Percentiles rank a stretch among this genome's conserved stretches.
Evolutionary conservation across 1,140 invertebrate genomes (phyloP).

Genomic region (Drosophila mayri): DNA sequence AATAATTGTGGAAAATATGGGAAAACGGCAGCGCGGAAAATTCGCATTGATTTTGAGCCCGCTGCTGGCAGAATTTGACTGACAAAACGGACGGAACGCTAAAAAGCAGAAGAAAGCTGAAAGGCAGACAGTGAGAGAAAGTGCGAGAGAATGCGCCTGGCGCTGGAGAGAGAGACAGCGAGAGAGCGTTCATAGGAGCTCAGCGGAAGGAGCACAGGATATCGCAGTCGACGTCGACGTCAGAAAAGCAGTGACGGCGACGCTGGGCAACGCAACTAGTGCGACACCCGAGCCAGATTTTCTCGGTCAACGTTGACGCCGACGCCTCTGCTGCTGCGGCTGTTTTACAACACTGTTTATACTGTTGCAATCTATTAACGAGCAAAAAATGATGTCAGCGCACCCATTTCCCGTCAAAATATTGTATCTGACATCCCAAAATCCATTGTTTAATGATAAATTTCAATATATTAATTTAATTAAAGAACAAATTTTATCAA

Average conservation of each 20-base stretch:
- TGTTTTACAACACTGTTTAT: conserved; percentile 21
- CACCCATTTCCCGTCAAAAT: conserved; percentile 5
- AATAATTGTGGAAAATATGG: conserved; percentile 20
- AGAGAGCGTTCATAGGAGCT: conserved; percentile 16
- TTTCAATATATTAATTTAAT: no score
- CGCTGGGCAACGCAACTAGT: conserved; percentile 37
- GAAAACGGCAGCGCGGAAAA: conserved; percentile 39
- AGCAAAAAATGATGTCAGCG: conserved; percentile 24
- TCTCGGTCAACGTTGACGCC: conserved; percentile 13
- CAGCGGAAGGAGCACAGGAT: conserved; percentile 24
- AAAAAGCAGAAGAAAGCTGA: conserved; percentile 19
- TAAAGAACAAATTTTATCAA: no score
- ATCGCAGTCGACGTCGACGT: conserved; percentile 7
- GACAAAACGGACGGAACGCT: conserved; percentile 14
- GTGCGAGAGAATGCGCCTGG: neutral
- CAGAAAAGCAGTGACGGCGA: conserved; percentile 6
- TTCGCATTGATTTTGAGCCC: conserved; percentile 41
- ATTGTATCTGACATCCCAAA: neutral
- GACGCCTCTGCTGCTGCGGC: neutral
- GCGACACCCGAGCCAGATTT: conserved; percentile 4
- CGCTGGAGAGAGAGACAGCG: neutral
- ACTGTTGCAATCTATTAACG: conserved; percentile 20
- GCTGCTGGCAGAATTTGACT: conserved; percentile 39
- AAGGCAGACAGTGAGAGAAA: neutral
- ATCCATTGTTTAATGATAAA: neutral